Conservation (phyloP, 1,140 invertebrate species). For the Tribolium castaneum region DNA sequence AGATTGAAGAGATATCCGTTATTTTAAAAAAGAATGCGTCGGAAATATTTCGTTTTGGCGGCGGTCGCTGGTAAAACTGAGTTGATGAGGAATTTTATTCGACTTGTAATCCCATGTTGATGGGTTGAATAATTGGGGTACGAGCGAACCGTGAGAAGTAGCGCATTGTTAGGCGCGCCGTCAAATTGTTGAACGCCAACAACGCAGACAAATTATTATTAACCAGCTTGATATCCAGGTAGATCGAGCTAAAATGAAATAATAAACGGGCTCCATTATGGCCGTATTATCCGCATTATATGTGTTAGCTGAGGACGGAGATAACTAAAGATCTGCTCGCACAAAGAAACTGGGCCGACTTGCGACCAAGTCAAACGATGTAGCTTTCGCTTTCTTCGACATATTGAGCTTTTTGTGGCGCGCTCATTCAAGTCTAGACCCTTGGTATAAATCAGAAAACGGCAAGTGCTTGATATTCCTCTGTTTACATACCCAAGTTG, state of each 20-base stretch:
- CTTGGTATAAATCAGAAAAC: constrained; percentile 24
- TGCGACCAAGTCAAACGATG: constrained; percentile 10
- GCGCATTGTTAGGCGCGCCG: not conserved
- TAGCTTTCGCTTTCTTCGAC: constrained; percentile 26
- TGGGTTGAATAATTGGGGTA: constrained; percentile 1
- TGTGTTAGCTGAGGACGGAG: constrained; percentile 23
- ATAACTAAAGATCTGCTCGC: constrained; percentile 2
- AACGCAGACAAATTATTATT: constrained; percentile 33
- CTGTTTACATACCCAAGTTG: constrained; percentile 10
- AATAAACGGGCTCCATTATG: constrained; percentile 27
- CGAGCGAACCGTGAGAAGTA: not conserved
- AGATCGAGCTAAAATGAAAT: constrained; percentile 21
- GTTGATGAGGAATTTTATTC: constrained; percentile 2
- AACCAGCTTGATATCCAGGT: constrained; percentile 23
- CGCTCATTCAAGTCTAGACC: not conserved
- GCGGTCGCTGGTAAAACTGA: too few relatives aligned
- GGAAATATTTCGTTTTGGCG: too few relatives aligned
- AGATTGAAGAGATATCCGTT: constrained; percentile 26
- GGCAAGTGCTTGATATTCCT: not conserved
- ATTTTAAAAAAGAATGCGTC: constrained; percentile 1
- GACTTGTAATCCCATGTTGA: not conserved
- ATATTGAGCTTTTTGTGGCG: constrained; percentile 19
- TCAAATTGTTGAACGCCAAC: constrained; percentile 2
- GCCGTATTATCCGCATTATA: constrained; percentile 25
- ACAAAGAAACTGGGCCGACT: constrained; percentile 16